These are phyloP conservation scores for Anneissia japonica DNA, from an alignment of 35 echinoderm and acorn worm genomes.

Conservation along the genomic window DNA sequence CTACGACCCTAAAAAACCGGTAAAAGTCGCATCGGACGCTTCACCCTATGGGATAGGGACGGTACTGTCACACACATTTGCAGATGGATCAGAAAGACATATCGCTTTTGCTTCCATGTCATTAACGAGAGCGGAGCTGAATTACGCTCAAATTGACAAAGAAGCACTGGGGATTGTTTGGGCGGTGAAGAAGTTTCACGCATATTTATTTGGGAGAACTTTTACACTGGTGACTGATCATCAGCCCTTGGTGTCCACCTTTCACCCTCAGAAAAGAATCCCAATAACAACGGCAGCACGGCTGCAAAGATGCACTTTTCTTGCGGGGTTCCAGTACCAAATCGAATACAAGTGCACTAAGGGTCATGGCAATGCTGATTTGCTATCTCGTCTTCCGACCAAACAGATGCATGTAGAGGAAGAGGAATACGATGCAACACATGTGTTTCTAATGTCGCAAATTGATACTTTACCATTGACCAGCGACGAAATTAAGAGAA, in stretches of 20 bases:
- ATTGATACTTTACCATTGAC: slow-evolving; percentile 19
- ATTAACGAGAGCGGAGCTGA: slow-evolving; percentile 19
- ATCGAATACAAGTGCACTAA: slow-evolving; percentile 20
- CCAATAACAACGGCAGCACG: slow-evolving; percentile 22
- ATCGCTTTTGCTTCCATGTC: slow-evolving; percentile 31
- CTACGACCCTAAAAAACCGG: slow-evolving; percentile 23
- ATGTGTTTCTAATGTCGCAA: no score
- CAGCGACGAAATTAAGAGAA: slow-evolving; percentile 14
- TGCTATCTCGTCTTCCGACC: slow-evolving; percentile 6
- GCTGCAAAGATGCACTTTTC: slow-evolving; percentile 32
- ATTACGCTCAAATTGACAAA: slow-evolving; percentile 34
- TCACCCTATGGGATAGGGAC: slow-evolving; percentile 39
- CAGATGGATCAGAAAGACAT: slow-evolving; percentile 36
- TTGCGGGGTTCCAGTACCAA: slow-evolving; percentile 37
- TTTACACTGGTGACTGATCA: slow-evolving; percentile 38
- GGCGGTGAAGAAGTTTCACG: slow-evolving; percentile 27
- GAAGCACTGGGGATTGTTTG: slow-evolving; percentile 37
- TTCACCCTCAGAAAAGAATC: slow-evolving; percentile 27
- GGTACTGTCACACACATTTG: slow-evolving; percentile 26
- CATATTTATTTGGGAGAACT: slow-evolving; percentile 4
- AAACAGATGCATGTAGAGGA: no score
- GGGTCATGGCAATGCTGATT: slow-evolving; percentile 38
- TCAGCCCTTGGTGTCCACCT: slow-evolving; percentile 15
- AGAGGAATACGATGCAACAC: no score
- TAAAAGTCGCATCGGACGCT: neutral